Percentiles rank a stretch among this genome's conserved stretches.
These are phyloP conservation scores for Amphibalanus amphitrite DNA, from an alignment of 1,140 invertebrate species.

Conservation along the genomic window DNA sequence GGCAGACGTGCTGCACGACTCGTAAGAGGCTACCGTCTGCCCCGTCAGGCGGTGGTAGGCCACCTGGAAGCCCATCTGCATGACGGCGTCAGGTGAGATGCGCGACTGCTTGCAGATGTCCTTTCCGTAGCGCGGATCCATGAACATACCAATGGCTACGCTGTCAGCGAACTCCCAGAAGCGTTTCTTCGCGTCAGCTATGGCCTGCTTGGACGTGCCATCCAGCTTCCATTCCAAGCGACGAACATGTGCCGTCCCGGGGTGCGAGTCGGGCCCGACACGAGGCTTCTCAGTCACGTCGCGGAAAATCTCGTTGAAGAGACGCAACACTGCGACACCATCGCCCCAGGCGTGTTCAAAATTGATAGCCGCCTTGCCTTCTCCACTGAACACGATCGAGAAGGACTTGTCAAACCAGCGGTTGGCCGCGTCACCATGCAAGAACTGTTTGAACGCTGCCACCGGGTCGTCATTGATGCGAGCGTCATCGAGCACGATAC, in stretches of 20 bases:
- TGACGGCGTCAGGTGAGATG: constrained; percentile 84
- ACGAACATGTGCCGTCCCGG: constrained; percentile 21
- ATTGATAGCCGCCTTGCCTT: constrained; percentile 72
- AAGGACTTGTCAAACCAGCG: constrained; percentile 98
- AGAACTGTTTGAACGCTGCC: constrained; percentile 42
- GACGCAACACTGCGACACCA: constrained; percentile 85
- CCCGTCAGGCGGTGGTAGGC: constrained; percentile 55
- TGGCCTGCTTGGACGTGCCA: constrained; percentile 42
- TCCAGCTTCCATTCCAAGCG: constrained; percentile 49
- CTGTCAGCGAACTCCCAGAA: constrained; percentile 43
- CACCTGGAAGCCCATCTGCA: constrained; percentile 90
- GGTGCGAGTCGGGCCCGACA: constrained; percentile 41
- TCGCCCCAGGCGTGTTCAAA: constrained; percentile 99
- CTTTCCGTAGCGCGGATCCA: constrained; percentile 43
- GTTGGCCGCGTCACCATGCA: constrained; percentile 74
- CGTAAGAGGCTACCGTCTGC: constrained; percentile 67
- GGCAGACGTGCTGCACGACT: constrained; percentile 91
- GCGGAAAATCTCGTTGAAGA: constrained; percentile 72
- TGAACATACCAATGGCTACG: constrained; percentile 52
- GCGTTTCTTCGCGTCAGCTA: constrained; percentile 42
- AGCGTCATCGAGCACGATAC: constrained; percentile 59
- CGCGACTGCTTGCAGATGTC: constrained; percentile 59
- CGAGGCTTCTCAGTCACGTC: constrained; percentile 46
- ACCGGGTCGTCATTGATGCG: constrained; percentile 36
- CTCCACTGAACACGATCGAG: constrained; percentile 62